phyloP scores from a whole-genome alignment of 2,888 invertebrate genomes.

The Oxystoma pomonae region DNA sequence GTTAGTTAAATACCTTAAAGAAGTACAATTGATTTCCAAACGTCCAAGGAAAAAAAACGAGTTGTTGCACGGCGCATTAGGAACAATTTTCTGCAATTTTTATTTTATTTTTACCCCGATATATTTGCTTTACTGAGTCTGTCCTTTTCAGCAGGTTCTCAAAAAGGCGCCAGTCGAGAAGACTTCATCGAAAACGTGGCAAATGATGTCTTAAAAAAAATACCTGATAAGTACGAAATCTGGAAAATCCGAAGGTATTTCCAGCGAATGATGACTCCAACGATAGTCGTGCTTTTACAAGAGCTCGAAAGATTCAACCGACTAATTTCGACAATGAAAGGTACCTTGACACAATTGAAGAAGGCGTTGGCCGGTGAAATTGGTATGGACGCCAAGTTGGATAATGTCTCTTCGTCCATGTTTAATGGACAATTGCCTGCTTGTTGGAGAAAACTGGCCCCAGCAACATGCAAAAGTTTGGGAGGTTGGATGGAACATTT shows the following conservation, averaged over 20 bases:
- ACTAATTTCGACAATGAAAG: conserved; percentile 65
- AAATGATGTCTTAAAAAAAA: conserved; percentile 69
- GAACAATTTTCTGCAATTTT: no score
- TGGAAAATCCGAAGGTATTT: conserved; percentile 69
- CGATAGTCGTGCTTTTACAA: conserved; percentile 82
- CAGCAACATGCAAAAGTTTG: conserved; percentile 79
- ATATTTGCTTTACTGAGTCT: neutral
- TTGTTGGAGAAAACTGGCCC: conserved; percentile 78
- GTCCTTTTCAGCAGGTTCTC: conserved; percentile 55
- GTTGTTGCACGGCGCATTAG: no score
- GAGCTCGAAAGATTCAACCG: conserved; percentile 85
- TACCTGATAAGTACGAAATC: conserved; percentile 75
- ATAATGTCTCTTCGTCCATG: conserved; percentile 76
- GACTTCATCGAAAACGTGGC: conserved; percentile 80
- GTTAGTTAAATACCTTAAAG: no score
- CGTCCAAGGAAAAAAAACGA: no score
- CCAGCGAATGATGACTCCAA: conserved; percentile 76
- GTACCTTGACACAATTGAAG: conserved; percentile 66
- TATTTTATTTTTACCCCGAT: no score
- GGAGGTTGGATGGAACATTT: conserved; percentile 91
- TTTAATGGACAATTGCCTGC: conserved; percentile 81
- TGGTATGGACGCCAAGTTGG: conserved; percentile 82
- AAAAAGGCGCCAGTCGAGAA: conserved; percentile 75
- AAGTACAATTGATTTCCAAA: no score
- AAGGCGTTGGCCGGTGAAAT: conserved; percentile 89